These are phyloP conservation scores for Conger conger DNA, from an alignment of 2,113 vertebrate species.

Conservation along the genomic window DNA sequence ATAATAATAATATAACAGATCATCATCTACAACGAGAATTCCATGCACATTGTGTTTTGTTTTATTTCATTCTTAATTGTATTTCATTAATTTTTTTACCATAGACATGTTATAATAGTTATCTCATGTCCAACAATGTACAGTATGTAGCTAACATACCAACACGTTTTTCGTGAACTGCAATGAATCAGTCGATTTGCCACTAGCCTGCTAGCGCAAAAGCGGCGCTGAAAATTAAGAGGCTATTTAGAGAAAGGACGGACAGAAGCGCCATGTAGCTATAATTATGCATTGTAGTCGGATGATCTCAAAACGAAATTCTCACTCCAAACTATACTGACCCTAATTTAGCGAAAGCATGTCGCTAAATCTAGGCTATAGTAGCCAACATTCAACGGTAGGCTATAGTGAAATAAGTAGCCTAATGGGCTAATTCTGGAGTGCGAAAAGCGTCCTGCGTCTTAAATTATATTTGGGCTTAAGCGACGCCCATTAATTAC, in stretches of 20 bases:
- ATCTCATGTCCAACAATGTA: not conserved
- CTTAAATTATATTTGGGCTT: slow-evolving; percentile 9
- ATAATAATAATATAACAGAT: not conserved
- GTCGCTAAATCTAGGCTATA: not conserved
- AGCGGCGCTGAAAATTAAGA: not conserved
- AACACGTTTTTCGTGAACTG: not conserved
- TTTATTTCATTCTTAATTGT: too few species aligned
- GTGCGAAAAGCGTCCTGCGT: not conserved
- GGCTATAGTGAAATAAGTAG: not conserved
- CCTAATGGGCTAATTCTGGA: not conserved
- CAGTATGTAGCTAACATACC: not conserved
- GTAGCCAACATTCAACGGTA: not conserved
- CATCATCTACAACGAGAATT: not conserved
- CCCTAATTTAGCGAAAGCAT: not conserved
- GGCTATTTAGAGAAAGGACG: not conserved
- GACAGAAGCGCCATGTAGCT: slow-evolving; percentile 4
- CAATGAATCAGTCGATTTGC: not conserved
- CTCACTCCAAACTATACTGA: not conserved
- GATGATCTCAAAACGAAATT: slow-evolving; percentile 13
- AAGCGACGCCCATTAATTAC: slow-evolving; percentile 17
- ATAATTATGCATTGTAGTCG: not conserved
- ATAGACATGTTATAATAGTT: not conserved
- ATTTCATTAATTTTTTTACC: not conserved
- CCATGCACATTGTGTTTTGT: too few species aligned
- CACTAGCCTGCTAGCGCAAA: not conserved